Evolutionary conservation across 2,888 invertebrate genomes (phyloP).

Genomic region (Clitarchus hookeri): DNA sequence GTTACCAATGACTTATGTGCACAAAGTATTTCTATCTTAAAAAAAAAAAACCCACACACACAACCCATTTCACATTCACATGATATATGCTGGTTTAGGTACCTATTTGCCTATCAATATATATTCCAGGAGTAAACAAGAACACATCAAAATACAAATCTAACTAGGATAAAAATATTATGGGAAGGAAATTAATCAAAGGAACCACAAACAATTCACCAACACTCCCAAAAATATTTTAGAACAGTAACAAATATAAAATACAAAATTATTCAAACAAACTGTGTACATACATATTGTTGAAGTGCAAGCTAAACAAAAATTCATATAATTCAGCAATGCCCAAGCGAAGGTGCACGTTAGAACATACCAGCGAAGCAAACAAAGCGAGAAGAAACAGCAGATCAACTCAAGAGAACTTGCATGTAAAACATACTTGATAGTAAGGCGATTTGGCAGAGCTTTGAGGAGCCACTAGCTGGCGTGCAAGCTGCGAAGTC

Average conservation of each 20-base stretch:
- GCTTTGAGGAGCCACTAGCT: conserved; percentile 61
- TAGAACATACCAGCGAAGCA: not conserved
- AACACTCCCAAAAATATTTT: not conserved
- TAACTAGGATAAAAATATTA: not conserved
- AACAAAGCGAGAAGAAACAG: conserved; percentile 16
- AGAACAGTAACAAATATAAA: not conserved
- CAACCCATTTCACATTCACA: too few relatives aligned
- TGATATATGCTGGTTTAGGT: too few relatives aligned
- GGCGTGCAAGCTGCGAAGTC: conserved; percentile 65
- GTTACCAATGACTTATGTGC: too few relatives aligned
- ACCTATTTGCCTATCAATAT: too few relatives aligned
- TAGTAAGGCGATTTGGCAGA: conserved; percentile 39
- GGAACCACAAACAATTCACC: not conserved
- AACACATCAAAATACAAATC: too few relatives aligned
- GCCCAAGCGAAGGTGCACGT: not conserved
- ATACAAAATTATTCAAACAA: not conserved
- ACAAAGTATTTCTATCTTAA: too few relatives aligned
- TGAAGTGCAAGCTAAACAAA: not conserved
- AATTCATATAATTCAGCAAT: not conserved
- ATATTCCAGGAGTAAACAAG: too few relatives aligned
- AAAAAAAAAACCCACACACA: too few relatives aligned
- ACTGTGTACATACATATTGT: not conserved
- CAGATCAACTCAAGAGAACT: not conserved
- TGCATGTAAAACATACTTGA: conserved; percentile 44
- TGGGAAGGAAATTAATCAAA: not conserved